phyloP scores from a whole-genome alignment of 2,113 vertebrate genomes.

The Rhinoderma darwinii region DNA sequence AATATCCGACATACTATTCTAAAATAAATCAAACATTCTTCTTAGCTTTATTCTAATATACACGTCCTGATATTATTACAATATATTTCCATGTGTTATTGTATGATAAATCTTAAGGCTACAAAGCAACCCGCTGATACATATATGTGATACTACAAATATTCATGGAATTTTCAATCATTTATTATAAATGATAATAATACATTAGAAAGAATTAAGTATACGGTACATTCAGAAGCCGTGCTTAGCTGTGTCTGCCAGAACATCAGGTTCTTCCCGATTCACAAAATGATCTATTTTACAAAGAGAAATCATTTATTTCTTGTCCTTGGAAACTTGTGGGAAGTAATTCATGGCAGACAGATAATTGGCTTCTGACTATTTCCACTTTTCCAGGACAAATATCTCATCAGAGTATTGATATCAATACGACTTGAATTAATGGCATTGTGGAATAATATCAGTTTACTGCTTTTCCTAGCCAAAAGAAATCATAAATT shows the following conservation, averaged over 20 bases:
- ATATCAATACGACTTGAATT: not conserved
- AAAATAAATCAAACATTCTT: too few species aligned
- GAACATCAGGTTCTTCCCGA: not conserved
- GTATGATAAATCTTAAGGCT: too few species aligned
- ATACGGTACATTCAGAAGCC: not conserved
- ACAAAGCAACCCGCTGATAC: not conserved
- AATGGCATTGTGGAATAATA: not conserved
- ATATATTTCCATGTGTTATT: too few species aligned
- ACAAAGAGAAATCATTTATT: not conserved
- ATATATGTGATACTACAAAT: not conserved
- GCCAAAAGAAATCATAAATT: not conserved
- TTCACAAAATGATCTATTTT: not conserved
- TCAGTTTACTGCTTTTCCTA: not conserved
- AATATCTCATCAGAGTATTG: not conserved
- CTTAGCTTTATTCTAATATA: too few species aligned
- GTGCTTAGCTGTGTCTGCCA: not conserved
- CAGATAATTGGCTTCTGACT: not conserved
- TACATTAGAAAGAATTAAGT: not conserved
- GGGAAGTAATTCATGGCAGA: not conserved
- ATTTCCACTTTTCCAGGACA: not conserved
- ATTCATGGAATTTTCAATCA: not conserved
- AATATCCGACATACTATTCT: too few species aligned
- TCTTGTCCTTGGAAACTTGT: not conserved
- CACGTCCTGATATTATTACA: too few species aligned
- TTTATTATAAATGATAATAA: slow-evolving; percentile 3